phyloP scores from a whole-genome alignment of 2,888 invertebrate genomes.

The Acleris holmiana region DNA sequence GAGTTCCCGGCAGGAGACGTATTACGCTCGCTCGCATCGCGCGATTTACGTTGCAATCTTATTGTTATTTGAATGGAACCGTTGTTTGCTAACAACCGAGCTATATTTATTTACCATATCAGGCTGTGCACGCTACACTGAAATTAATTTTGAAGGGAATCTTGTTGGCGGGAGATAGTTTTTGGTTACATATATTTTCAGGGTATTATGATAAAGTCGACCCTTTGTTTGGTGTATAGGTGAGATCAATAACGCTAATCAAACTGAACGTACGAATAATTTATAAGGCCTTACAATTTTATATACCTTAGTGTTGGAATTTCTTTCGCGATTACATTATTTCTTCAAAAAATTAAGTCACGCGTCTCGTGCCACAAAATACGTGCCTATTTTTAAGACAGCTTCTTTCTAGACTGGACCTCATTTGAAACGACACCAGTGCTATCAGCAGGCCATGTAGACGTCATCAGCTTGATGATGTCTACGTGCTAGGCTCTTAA shows the following conservation, averaged over 20 bases:
- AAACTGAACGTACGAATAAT: too few relatives aligned
- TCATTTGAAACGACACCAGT: constrained; percentile 12
- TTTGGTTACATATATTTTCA: constrained; percentile 7
- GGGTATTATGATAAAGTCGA: background rate
- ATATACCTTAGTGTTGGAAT: too few relatives aligned
- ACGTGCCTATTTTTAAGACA: too few relatives aligned
- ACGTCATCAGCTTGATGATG: constrained; percentile 41
- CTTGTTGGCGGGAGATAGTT: background rate
- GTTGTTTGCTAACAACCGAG: constrained; percentile 18
- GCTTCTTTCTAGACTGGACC: too few relatives aligned
- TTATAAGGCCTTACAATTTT: too few relatives aligned
- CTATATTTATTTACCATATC: constrained; percentile 20
- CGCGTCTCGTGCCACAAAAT: too few relatives aligned
- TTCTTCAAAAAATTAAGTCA: too few relatives aligned
- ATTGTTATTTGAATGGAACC: constrained; percentile 23
- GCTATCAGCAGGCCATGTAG: background rate
- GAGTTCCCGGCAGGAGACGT: too few relatives aligned
- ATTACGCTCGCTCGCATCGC: constrained; percentile 24
- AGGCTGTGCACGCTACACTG: constrained; percentile 1
- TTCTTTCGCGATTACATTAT: too few relatives aligned
- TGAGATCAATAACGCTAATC: background rate
- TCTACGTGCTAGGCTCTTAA: too few relatives aligned
- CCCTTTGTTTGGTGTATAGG: background rate
- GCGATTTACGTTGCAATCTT: constrained; percentile 25
- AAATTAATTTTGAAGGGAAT: constrained; percentile 17